Percentiles rank a stretch among this genome's conserved stretches.
These are phyloP conservation scores for Cuniculus paca DNA, from an alignment of 2,797 vertebrate species.

Conservation along the genomic window DNA sequence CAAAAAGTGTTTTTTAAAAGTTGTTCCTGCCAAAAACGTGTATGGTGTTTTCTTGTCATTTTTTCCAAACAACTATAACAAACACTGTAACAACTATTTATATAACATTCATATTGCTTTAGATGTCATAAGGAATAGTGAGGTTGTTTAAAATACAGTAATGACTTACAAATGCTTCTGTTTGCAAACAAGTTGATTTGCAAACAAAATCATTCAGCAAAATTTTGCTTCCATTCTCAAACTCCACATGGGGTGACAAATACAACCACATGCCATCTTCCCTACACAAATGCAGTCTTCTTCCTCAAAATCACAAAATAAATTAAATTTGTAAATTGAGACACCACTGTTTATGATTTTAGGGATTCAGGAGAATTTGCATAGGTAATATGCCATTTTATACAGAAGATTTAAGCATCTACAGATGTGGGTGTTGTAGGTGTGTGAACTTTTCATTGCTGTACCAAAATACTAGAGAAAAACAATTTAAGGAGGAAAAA, in stretches of 20 bases:
- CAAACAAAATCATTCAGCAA: background rate
- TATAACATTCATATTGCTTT: background rate
- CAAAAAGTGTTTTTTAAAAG: background rate
- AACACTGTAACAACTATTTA: too few species aligned
- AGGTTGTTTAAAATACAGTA: background rate
- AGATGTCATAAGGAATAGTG: background rate
- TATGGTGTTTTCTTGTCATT: background rate
- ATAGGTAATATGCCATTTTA: background rate
- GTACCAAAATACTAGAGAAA: background rate
- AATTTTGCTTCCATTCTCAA: background rate
- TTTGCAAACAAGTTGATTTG: background rate
- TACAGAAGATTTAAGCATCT: background rate
- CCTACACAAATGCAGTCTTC: background rate
- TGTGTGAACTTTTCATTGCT: background rate
- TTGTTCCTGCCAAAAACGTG: background rate
- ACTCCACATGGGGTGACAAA: background rate
- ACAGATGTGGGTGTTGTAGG: background rate
- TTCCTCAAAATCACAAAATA: background rate
- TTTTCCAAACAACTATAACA: background rate
- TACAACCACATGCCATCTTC: background rate
- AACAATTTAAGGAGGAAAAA: background rate
- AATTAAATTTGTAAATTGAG: background rate
- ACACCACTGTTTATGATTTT: background rate
- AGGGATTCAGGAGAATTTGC: background rate
- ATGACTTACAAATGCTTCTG: background rate